A percentile compares a stretch with the other conserved stretches of the same genome.
Conservation (phyloP, 2,113 vertebrate species). For the Thamnaconus septentrionalis region DNA sequence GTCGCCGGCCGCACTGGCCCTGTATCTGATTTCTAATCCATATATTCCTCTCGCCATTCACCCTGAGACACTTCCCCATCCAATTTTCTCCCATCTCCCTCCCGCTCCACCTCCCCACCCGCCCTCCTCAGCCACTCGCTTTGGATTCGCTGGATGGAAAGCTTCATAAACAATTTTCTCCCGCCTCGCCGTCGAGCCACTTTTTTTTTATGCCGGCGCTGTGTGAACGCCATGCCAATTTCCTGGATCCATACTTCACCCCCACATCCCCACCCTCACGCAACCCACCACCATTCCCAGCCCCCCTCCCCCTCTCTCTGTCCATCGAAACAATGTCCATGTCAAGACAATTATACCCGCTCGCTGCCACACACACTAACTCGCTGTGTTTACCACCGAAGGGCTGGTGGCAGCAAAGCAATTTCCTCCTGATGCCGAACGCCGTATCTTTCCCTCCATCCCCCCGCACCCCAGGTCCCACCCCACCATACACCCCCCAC, state of each 20-base stretch:
- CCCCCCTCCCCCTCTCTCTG: slow-evolving; percentile 61
- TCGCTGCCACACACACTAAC: slow-evolving; percentile 68
- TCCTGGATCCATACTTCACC: slow-evolving; percentile 79
- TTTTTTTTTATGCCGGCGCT: slow-evolving; percentile 65
- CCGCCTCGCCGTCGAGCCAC: slow-evolving; percentile 64
- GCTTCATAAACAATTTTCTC: slow-evolving; percentile 81
- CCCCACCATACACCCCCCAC: too few relatives aligned
- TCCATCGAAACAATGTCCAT: slow-evolving; percentile 76
- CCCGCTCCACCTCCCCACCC: slow-evolving; percentile 22
- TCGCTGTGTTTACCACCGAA: slow-evolving; percentile 72
- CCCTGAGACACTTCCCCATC: slow-evolving; percentile 72
- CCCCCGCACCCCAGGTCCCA: slow-evolving; percentile 34
- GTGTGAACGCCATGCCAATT: slow-evolving; percentile 79
- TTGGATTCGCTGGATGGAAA: slow-evolving; percentile 75
- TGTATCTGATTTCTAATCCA: slow-evolving; percentile 71
- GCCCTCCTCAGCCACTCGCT: slow-evolving; percentile 59
- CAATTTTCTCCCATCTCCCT: slow-evolving; percentile 62
- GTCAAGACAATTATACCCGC: slow-evolving; percentile 75
- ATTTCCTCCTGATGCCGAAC: slow-evolving; percentile 74
- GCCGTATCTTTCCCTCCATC: slow-evolving; percentile 57
- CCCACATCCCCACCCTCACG: slow-evolving; percentile 39
- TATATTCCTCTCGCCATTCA: slow-evolving; percentile 66
- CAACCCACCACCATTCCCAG: slow-evolving; percentile 19
- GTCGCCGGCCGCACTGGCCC: slow-evolving; percentile 50
- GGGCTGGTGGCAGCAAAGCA: slow-evolving; percentile 75